A percentile compares a stretch with the other conserved stretches of the same genome.
phyloP scores from a whole-genome alignment of 2,888 invertebrate species.

The Carabus problematicus region DNA sequence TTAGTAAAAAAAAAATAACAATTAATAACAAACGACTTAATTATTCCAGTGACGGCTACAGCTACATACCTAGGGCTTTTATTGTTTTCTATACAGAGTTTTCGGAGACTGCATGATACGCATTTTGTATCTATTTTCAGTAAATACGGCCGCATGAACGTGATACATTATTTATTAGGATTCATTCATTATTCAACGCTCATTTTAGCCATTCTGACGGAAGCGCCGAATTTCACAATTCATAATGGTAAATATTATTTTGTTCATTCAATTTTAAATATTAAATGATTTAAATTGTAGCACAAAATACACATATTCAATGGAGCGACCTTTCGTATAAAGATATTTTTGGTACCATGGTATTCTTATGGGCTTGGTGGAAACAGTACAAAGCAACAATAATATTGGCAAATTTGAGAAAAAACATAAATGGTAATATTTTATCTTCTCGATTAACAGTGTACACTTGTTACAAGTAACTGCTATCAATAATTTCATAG shows the following conservation, averaged over 20 bases:
- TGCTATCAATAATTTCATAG: too few species aligned
- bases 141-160: slow-evolving; percentile 75
- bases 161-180: slow-evolving; percentile 79
- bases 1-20: not conserved
- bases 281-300: slow-evolving; percentile 24
- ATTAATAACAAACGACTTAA: slow-evolving; percentile 39
- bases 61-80: slow-evolving; percentile 67
- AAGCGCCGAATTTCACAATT: slow-evolving; percentile 72
- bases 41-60: slow-evolving; percentile 65
- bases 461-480: too few species aligned
- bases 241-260: slow-evolving; percentile 48
- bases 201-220: slow-evolving; percentile 70
- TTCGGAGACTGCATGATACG: slow-evolving; percentile 81
- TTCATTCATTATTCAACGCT: slow-evolving; percentile 79
- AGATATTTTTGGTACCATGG: slow-evolving; percentile 44
- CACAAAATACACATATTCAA: slow-evolving; percentile 24
- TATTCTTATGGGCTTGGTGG: slow-evolving; percentile 77
- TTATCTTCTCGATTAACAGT: not conserved
- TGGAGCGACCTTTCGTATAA: slow-evolving; percentile 37
- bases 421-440: slow-evolving; percentile 67
- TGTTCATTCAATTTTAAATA: not conserved
- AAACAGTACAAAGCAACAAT: slow-evolving; percentile 77
- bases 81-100: slow-evolving; percentile 73
- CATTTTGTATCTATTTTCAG: slow-evolving; percentile 83
- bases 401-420: slow-evolving; percentile 80